Evolutionary conservation across 2,113 vertebrate species (phyloP).

Genomic region (Mobula birostris): DNA sequence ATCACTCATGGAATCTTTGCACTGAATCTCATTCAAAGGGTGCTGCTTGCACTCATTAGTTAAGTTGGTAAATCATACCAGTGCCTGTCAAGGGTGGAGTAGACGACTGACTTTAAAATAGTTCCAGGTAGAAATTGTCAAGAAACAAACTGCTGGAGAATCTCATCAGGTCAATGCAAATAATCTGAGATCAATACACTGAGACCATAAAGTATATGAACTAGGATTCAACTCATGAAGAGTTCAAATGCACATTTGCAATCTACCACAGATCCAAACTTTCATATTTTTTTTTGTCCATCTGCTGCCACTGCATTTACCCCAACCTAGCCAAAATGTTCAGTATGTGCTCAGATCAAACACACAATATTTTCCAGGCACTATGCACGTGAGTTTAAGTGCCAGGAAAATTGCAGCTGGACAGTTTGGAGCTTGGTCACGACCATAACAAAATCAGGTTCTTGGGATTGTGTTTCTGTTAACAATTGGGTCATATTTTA

Average conservation of each 20-base stretch:
- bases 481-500: neutral
- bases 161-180: neutral
- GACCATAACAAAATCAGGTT: neutral
- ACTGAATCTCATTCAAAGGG: neutral
- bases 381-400: neutral
- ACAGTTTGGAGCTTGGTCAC: neutral
- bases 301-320: neutral
- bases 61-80: neutral
- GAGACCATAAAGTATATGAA: neutral
- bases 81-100: too few species aligned
- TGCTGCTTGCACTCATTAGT: neutral
- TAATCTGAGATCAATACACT: neutral
- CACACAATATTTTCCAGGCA: slow-evolving; percentile 5
- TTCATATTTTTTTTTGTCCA: neutral
- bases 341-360: neutral
- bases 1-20: neutral
- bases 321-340: neutral
- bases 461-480: neutral
- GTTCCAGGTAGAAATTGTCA: neutral
- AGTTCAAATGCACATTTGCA: neutral
- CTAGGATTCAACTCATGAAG: neutral
- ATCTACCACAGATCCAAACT: neutral
- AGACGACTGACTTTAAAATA: too few species aligned
- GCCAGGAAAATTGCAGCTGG: slow-evolving; percentile 6
- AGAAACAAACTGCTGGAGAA: too few species aligned